phyloP scores from a whole-genome alignment of 1,140 invertebrate genomes.

The Papilio polyxenes region DNA sequence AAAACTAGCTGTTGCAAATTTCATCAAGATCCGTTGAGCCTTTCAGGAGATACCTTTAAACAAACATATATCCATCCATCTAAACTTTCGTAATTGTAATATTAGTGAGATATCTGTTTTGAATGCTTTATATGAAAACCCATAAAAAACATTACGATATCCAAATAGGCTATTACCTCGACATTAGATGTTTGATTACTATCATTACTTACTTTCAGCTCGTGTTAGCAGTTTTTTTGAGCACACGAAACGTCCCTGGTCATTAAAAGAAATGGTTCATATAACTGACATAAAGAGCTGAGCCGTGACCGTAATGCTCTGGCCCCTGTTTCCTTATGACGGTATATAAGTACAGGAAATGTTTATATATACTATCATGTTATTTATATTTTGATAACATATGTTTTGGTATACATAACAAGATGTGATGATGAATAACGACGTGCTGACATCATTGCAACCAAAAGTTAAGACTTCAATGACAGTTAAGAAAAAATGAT shows the following conservation, averaged over 20 bases:
- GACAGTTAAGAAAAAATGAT: neutral
- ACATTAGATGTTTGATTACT: slow-evolving; percentile 3
- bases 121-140: too few relatives aligned
- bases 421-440: too few relatives aligned
- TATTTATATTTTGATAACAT: neutral
- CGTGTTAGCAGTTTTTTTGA: slow-evolving; percentile 23
- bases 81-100: too few relatives aligned
- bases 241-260: neutral
- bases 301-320: slow-evolving; percentile 6
- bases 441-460: too few relatives aligned
- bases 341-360: neutral
- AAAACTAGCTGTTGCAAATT: too few relatives aligned
- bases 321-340: slow-evolving; percentile 23
- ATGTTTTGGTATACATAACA: neutral
- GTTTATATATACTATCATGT: neutral
- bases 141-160: neutral
- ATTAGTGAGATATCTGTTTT: too few relatives aligned
- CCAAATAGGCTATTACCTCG: neutral
- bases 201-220: slow-evolving; percentile 23
- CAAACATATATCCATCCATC: too few relatives aligned
- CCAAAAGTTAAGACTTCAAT: too few relatives aligned
- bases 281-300: slow-evolving; percentile 6
- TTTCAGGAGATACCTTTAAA: too few relatives aligned
- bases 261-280: slow-evolving; percentile 26
- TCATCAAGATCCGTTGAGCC: too few relatives aligned